Evolutionary conservation across 2,797 vertebrate species (phyloP), one percentile per base, ranked within the genome.

Genomic region (Betta splendens): DNA sequence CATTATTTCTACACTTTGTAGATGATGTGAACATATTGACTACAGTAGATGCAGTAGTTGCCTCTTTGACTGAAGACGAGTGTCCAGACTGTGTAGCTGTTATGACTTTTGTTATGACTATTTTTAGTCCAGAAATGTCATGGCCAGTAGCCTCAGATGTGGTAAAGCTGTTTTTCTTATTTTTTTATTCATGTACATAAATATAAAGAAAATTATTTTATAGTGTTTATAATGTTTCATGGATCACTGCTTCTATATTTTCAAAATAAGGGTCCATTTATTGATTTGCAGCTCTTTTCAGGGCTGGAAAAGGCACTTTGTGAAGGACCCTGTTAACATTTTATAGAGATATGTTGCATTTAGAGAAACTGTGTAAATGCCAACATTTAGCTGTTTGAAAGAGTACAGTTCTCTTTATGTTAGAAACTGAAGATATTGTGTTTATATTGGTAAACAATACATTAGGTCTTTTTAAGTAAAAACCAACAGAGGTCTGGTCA

Each of bases 31-130:
- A 23, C 3, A 44, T 36, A 6, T 20, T 35, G 21, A 1, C 64
- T 12, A 13, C 5, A 48, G 9, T 10, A 15, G 21, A 23, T 18
- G 16, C 17, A 49, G 10, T 3, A 18, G 20, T 1, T 6, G 16
- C 29, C 8, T 39, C 39, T 69, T n/a, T 63, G 61, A 73, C 61
- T 75, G 68, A 72, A 73, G 11, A 7, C 5, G 4, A 47, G 38
- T 10, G 25, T 28, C 22, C 5, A 23, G 20, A 15, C 9, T 42
- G 1, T 28, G 0, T 8, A 16, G 9, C n/a, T n/a, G n/a, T n/a
- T n/a, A n/a, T n/a, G n/a, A n/a, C n/a, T n/a, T n/a, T n/a, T n/a
- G n/a, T n/a, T n/a, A n/a, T n/a, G n/a, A n/a, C n/a, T n/a, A n/a
- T n/a, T n/a, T n/a, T n/a, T n/a, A n/a, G n/a, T n/a, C 13, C n/a